These are phyloP conservation scores for Sturnira hondurensis DNA, from an alignment of 2,113 vertebrate species.

Conservation along the genomic window DNA sequence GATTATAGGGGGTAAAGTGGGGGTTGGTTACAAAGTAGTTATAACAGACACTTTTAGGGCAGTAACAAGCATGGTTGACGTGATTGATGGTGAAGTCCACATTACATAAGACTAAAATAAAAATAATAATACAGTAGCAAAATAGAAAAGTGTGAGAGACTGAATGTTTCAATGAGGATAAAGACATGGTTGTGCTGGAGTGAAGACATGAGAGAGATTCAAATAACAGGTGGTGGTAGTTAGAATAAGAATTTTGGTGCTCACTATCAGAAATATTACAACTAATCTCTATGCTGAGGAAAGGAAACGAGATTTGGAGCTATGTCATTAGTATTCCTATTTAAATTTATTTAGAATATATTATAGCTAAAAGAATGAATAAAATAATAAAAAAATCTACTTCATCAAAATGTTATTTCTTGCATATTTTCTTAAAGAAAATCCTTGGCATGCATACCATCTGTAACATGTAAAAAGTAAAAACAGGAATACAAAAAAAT, in stretches of 20 bases:
- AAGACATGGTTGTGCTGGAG: not conserved
- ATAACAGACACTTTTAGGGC: not conserved
- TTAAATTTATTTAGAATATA: not conserved
- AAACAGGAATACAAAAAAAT: not conserved
- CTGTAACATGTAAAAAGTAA: not conserved
- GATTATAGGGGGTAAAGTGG: not conserved
- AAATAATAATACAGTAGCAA: not conserved
- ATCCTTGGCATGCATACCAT: not conserved
- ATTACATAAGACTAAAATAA: not conserved
- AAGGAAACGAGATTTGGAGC: not conserved
- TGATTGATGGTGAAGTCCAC: not conserved
- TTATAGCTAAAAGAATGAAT: not conserved
- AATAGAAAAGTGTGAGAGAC: not conserved
- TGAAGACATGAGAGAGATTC: not conserved
- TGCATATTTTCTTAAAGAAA: not conserved
- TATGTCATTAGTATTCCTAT: not conserved
- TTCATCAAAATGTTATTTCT: not conserved
- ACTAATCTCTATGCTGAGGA: not conserved
- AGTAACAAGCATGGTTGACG: not conserved
- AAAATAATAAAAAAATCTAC: not conserved
- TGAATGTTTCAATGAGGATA: not conserved
- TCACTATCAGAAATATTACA: not conserved
- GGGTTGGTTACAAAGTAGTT: not conserved
- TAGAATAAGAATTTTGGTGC: not conserved
- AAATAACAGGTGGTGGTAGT: not conserved